phyloP scores from a whole-genome alignment of 2,888 invertebrate species.

The Nysson spinosus region DNA sequence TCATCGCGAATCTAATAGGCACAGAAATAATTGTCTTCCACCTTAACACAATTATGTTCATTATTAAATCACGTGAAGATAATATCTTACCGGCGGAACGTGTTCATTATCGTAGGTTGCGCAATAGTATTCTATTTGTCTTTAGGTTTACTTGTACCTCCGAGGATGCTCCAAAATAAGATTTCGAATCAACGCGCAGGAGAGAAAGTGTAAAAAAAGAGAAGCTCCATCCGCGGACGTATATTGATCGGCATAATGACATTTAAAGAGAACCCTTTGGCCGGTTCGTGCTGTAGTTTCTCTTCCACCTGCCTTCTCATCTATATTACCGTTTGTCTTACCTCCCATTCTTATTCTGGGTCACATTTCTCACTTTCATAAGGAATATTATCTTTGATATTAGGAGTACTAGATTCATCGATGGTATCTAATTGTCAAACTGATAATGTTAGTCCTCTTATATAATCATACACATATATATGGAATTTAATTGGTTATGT shows the following conservation, averaged over 20 bases:
- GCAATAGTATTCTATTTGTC: slow-evolving; percentile 24
- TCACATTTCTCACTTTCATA: background rate
- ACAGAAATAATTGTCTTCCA: no score
- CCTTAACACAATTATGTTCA: no score
- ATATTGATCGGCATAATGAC: slow-evolving; percentile 33
- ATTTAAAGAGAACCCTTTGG: slow-evolving; percentile 6
- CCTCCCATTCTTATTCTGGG: background rate
- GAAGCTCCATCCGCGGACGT: background rate
- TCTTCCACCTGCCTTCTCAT: background rate
- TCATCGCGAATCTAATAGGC: no score
- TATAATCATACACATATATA: no score
- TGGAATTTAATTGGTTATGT: no score
- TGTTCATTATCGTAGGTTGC: slow-evolving; percentile 34
- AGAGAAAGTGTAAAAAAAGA: background rate
- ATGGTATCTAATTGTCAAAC: background rate
- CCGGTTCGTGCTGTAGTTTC: background rate
- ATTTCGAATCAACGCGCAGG: slow-evolving; percentile 2
- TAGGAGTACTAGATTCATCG: no score
- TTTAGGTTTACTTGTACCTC: slow-evolving; percentile 2
- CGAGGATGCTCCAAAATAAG: no score
- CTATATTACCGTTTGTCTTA: background rate
- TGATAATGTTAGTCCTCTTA: no score
- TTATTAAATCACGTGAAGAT: no score
- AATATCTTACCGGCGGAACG: slow-evolving; percentile 19
- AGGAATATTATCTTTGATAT: no score